A percentile compares a stretch with the other conserved stretches of the same genome.
Evolutionary conservation across 2,797 vertebrate genomes (phyloP).

Genomic region (Chiloscyllium punctatum): DNA sequence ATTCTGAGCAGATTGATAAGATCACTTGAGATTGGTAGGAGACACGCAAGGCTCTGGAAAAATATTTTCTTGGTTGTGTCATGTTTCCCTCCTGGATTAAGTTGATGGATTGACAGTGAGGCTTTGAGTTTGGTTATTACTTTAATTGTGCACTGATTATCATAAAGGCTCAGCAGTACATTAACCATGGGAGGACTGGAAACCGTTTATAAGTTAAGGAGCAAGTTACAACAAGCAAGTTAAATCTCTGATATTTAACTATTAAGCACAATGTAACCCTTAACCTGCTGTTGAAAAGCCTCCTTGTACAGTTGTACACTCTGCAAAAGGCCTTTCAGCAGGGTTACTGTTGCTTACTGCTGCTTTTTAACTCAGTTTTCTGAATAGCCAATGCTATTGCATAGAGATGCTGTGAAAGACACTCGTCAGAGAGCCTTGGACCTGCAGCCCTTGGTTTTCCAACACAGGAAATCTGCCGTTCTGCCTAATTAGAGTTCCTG

Average conservation of each 20-base stretch:
- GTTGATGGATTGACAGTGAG: background rate
- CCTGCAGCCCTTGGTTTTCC: background rate
- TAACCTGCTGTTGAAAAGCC: background rate
- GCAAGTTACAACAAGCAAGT: background rate
- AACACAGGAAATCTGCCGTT: background rate
- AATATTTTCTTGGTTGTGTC: constrained; percentile 6
- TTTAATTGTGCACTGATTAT: constrained; percentile 8
- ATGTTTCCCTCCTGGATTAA: constrained; percentile 1
- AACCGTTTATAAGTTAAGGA: background rate
- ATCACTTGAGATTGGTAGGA: constrained; percentile 3
- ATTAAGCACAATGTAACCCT: background rate
- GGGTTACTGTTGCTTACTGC: background rate
- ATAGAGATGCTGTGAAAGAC: background rate
- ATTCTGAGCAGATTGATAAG: constrained; percentile 11
- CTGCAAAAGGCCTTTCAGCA: background rate
- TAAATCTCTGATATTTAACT: background rate
- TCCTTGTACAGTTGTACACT: background rate
- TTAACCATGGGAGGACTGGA: constrained; percentile 3
- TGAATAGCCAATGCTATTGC: background rate
- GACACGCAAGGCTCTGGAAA: constrained; percentile 8
- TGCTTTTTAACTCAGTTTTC: background rate
- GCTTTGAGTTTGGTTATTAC: background rate
- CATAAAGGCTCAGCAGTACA: background rate
- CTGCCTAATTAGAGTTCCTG: background rate
- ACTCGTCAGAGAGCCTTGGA: background rate